Evolutionary conservation across 1,140 invertebrate species (phyloP).

Genomic region (Solen grandis): DNA sequence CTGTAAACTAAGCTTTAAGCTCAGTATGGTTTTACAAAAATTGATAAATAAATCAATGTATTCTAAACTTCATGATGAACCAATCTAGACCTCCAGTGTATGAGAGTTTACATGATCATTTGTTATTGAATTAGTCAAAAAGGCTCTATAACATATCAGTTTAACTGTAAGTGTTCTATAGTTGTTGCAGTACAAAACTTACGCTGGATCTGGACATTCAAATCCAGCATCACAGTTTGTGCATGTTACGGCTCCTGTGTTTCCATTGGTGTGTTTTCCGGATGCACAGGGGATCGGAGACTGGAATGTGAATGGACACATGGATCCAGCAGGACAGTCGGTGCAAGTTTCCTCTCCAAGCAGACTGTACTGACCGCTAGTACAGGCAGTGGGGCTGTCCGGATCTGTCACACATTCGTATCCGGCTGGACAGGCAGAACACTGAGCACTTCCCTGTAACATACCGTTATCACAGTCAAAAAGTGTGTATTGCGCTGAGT

Average conservation of each 20-base stretch:
- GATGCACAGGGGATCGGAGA: conserved; percentile 68
- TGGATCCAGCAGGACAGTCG: conserved; percentile 70
- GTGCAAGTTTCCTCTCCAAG: conserved; percentile 67
- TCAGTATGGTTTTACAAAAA: no score
- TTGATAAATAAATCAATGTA: no score
- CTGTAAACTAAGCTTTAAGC: no score
- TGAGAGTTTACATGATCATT: no score
- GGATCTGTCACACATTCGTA: conserved; percentile 65
- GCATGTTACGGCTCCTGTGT: conserved; percentile 60
- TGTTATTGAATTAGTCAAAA: no score
- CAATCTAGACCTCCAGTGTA: no score
- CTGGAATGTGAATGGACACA: conserved; percentile 70
- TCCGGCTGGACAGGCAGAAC: conserved; percentile 73
- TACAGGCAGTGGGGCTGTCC: conserved; percentile 63
- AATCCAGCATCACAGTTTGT: conserved; percentile 73
- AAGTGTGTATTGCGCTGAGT: no score
- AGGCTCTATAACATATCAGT: no score
- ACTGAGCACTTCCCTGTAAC: conserved; percentile 67
- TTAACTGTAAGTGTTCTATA: no score
- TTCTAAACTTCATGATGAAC: no score
- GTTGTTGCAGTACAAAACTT: no score
- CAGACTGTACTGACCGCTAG: conserved; percentile 73
- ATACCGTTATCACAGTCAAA: no score
- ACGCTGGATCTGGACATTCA: conserved; percentile 69
- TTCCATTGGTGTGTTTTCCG: conserved; percentile 69